Evolutionary conservation across 2,113 vertebrate genomes (phyloP).

Genomic region (Macheiramphus alcinus): DNA sequence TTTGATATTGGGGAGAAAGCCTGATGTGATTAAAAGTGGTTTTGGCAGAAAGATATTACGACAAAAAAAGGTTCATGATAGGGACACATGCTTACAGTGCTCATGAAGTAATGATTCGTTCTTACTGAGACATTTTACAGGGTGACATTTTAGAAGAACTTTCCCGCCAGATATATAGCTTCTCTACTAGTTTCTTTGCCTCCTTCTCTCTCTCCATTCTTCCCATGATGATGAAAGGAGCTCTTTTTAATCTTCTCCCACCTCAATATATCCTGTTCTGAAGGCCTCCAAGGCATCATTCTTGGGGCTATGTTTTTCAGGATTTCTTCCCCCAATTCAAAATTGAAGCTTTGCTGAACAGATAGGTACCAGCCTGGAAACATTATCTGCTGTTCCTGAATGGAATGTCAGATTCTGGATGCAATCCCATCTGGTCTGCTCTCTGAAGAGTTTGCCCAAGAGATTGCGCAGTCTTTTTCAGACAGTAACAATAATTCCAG

Average conservation of each 20-base stretch:
- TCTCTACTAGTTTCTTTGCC: not conserved
- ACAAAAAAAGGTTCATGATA: not conserved
- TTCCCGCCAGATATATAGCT: not conserved
- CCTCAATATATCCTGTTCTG: not conserved
- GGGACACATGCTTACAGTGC: not conserved
- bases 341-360: not conserved
- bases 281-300: not conserved
- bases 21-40: not conserved
- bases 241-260: not conserved
- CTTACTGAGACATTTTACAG: not conserved
- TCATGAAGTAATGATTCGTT: not conserved
- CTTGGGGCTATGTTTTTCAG: not conserved
- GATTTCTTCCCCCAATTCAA: not conserved
- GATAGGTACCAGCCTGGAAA: not conserved
- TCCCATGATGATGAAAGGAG: not conserved
- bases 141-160: not conserved
- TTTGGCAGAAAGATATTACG: not conserved
- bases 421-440: not conserved
- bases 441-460: not conserved
- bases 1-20: not conserved
- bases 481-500: not conserved
- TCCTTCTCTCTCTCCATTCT: not conserved
- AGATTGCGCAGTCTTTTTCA: not conserved
- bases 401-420: not conserved
- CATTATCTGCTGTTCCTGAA: not conserved